Conservation (phyloP, 1,140 invertebrate genomes). For the Elysia chlorotica region DNA sequence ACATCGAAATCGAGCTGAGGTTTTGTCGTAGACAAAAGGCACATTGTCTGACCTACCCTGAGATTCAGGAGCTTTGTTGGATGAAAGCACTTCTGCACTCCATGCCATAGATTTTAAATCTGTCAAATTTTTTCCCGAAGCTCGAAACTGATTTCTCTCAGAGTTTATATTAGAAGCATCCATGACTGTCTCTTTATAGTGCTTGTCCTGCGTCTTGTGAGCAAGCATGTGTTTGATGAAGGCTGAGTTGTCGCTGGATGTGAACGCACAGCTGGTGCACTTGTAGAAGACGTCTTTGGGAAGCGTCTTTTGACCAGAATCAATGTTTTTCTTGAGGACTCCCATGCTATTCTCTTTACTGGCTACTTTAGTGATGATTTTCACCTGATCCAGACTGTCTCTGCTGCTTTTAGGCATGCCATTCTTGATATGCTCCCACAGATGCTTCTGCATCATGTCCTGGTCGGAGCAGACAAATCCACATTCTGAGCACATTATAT, state of each 20-base stretch:
- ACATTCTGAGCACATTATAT: constrained; percentile 58
- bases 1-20: constrained; percentile 47
- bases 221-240: constrained; percentile 52
- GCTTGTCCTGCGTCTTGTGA: constrained; percentile 34
- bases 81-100: neutral
- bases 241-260: constrained; percentile 38
- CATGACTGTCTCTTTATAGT: neutral
- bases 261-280: constrained; percentile 47
- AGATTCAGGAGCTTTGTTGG: neutral
- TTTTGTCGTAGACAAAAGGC: constrained; percentile 50
- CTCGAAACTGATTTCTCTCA: neutral
- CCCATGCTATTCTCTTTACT: neutral
- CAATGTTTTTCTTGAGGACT: constrained; percentile 22
- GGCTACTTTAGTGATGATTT: neutral
- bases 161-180: neutral
- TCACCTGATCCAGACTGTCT: neutral
- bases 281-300: constrained; percentile 37
- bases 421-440: constrained; percentile 42
- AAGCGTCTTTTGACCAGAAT: constrained; percentile 14
- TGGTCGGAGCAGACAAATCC: constrained; percentile 47
- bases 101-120: neutral
- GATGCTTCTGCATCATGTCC: constrained; percentile 48
- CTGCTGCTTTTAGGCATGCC: neutral
- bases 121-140: neutral
- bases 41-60: neutral